phyloP scores from a whole-genome alignment of 2,113 vertebrate genomes.

The Varanus komodoensis region DNA sequence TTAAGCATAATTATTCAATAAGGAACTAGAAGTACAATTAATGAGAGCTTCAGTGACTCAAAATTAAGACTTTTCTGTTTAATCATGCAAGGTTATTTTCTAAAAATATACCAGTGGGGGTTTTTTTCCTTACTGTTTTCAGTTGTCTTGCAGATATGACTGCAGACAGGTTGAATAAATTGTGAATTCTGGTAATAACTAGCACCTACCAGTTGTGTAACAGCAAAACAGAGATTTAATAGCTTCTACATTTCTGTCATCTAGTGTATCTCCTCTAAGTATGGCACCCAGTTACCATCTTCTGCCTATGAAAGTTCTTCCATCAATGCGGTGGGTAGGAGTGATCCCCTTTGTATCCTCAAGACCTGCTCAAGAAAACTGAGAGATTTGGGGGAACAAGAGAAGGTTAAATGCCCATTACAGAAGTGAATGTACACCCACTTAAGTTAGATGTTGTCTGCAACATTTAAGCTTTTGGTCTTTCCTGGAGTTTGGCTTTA shows the following conservation, averaged over 20 bases:
- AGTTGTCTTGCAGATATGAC: not conserved
- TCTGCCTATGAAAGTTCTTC: not conserved
- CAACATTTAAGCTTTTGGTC: not conserved
- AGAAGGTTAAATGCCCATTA: not conserved
- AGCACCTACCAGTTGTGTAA: not conserved
- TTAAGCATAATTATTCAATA: constrained; percentile 49
- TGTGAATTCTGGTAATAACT: not conserved
- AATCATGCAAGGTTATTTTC: constrained; percentile 5
- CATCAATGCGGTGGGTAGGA: not conserved
- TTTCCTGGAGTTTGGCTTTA: not conserved
- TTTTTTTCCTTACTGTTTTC: constrained; percentile 13
- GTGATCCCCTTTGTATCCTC: not conserved
- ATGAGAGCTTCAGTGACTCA: constrained; percentile 21
- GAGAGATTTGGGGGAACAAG: not conserved
- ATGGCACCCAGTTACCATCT: not conserved
- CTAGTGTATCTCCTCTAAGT: not conserved
- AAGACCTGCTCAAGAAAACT: not conserved
- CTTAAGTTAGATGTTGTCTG: no score
- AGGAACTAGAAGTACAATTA: constrained; percentile 20
- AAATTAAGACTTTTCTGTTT: constrained; percentile 34
- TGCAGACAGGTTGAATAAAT: not conserved
- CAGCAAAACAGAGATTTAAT: not conserved
- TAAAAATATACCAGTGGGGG: not conserved
- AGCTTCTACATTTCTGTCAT: not conserved
- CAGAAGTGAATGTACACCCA: not conserved